Conservation (phyloP, 1,140 invertebrate genomes). For the Aphelenchoides avenae region DNA sequence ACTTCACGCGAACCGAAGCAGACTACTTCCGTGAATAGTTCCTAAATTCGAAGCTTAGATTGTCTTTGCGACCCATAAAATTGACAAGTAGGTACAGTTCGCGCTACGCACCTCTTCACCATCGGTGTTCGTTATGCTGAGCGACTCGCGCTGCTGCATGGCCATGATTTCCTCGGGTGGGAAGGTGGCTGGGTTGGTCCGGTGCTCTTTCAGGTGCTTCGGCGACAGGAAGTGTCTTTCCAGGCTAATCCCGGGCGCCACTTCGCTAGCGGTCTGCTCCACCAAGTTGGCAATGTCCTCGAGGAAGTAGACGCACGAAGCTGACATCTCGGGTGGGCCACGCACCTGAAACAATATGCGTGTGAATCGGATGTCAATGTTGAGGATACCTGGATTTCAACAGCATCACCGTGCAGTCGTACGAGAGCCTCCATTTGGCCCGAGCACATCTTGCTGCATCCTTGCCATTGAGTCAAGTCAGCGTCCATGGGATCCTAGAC, state of each 20-base stretch:
- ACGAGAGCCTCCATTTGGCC: slow-evolving; percentile 71
- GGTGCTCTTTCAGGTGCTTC: slow-evolving; percentile 52
- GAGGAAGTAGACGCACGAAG: slow-evolving; percentile 69
- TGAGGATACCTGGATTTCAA: slow-evolving; percentile 62
- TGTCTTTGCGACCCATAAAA: too few species aligned
- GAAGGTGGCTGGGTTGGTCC: slow-evolving; percentile 62
- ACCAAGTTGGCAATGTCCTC: slow-evolving; percentile 71
- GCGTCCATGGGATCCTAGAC: slow-evolving; percentile 61
- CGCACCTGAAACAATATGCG: slow-evolving; percentile 62
- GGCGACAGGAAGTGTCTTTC: slow-evolving; percentile 59
- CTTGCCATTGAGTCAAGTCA: slow-evolving; percentile 76
- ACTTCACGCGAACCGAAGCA: slow-evolving; percentile 68
- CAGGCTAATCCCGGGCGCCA: slow-evolving; percentile 57
- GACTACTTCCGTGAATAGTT: slow-evolving; percentile 69
- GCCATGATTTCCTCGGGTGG: slow-evolving; percentile 65
- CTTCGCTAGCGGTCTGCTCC: slow-evolving; percentile 64
- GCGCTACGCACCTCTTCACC: too few species aligned
- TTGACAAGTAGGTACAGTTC: too few species aligned
- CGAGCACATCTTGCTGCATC: slow-evolving; percentile 73
- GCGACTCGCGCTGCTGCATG: slow-evolving; percentile 62
- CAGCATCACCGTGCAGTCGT: slow-evolving; percentile 68
- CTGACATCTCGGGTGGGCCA: slow-evolving; percentile 66
- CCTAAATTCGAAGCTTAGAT: too few species aligned
- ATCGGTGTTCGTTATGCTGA: slow-evolving; percentile 65
- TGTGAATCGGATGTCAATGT: slow-evolving; percentile 62